Percentiles rank a stretch among this genome's conserved stretches.
phyloP scores from a whole-genome alignment of 2,797 vertebrate genomes.

The Eulemur coronatus region DNA sequence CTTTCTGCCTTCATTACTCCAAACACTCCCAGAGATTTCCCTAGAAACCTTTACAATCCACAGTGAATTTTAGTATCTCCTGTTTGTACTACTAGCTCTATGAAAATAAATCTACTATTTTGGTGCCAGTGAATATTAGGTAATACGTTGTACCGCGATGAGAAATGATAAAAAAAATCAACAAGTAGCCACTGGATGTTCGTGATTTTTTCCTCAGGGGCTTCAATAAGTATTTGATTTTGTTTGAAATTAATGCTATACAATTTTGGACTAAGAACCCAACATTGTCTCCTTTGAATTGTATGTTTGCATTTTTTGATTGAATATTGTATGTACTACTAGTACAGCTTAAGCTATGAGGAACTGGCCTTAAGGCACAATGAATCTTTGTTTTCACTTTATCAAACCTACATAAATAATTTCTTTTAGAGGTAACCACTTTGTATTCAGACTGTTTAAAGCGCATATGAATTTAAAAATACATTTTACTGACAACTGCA shows the following conservation, averaged over 20 bases:
- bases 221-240: constrained; percentile 77
- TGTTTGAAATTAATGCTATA: constrained; percentile 74
- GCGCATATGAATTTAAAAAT: constrained; percentile 36
- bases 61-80: constrained; percentile 69
- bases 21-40: constrained; percentile 48
- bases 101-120: constrained; percentile 80
- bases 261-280: constrained; percentile 64
- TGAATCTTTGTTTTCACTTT: constrained; percentile 44
- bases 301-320: not conserved
- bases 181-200: constrained; percentile 74
- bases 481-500: constrained; percentile 51
- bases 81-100: constrained; percentile 67
- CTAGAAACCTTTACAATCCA: constrained; percentile 73
- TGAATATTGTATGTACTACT: not conserved
- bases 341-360: constrained; percentile 17
- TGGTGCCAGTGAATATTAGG: constrained; percentile 79
- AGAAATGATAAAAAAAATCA: constrained; percentile 69
- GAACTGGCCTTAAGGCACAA: constrained; percentile 27
- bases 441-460: constrained; percentile 24
- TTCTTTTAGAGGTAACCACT: constrained; percentile 24
- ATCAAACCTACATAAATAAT: constrained; percentile 40
- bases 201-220: constrained; percentile 75
- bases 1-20: not conserved
- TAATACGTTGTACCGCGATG: constrained; percentile 77
- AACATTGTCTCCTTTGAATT: constrained; percentile 43